Base-by-base conservation (phyloP, 2,888 invertebrate species). In the Dicyrtoma fusca region DNA sequence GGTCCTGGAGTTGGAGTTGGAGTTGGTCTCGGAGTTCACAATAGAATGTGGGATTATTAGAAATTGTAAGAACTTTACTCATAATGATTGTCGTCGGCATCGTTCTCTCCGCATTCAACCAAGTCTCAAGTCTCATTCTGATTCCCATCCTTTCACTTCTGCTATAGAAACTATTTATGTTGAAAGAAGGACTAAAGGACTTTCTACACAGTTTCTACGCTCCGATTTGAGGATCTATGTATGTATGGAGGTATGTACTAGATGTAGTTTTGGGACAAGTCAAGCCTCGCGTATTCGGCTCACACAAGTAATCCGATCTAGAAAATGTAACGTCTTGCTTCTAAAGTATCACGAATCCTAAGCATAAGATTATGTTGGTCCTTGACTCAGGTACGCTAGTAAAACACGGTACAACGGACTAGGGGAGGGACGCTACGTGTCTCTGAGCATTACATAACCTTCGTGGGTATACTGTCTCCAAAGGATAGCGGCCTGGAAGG, bases 261-360 rank as follows among this genome's bases (percentile, higher is more conserved):
- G 3, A 57, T 25, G 57, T 25, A 11, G 45, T 10, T 13, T 44
- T 44, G 8, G 53, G 53, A n/a, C 14, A 25, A 17, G n/a, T 21
- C 21, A 5, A 5, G 19, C 21, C 53, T 21, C 53, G 21, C 26
- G 34, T 59, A 59, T 59, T 34, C n/a, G 59, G 71, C 57, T 71
- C 71, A 71, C 45, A 65, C 65, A 71, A 71, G 65, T 71, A 71
- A 71, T 71, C 71, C 57, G 71, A 64, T 71, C 71, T 65, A 47
- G 65, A 59, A 64, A 64, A 49, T 49, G 51, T 59, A 59, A 47
- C 59, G 23, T 47, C 26, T 61, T 34, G 26, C 13, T 26, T 53
- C 45, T 64, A 55, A 65, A 71, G 71, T 49, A 64, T 71, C 71
- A 51, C 45, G 21, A 57, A 59, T 65, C 57, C 71, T 64, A 71